Evolutionary conservation across 2,113 vertebrate species (phyloP).

Genomic region (Oostethus manadensis): DNA sequence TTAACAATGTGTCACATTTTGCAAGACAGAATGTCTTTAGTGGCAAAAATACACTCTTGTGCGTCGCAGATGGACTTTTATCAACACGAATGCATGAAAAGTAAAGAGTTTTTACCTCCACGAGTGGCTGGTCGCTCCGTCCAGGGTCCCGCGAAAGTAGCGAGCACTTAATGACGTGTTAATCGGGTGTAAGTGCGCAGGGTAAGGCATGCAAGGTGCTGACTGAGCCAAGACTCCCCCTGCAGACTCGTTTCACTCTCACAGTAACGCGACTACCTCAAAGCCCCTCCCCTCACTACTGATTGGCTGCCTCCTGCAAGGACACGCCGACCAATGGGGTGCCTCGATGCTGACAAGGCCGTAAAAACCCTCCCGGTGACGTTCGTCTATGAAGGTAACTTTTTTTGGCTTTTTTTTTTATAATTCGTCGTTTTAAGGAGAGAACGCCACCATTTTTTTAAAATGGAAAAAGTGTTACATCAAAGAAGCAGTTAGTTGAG

Average conservation of each 20-base stretch:
- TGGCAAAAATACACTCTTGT: too few species aligned
- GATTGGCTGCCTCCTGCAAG: slow-evolving; percentile 30
- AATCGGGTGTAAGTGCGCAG: neutral
- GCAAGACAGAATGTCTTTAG: too few species aligned
- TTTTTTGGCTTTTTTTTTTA: too few species aligned
- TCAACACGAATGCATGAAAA: too few species aligned
- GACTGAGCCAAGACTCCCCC: slow-evolving; percentile 10
- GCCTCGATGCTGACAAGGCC: neutral
- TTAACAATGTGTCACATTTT: too few species aligned
- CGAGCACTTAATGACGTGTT: slow-evolving; percentile 10
- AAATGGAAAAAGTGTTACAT: too few species aligned
- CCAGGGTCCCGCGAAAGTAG: neutral
- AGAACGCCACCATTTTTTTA: neutral
- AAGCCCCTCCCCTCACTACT: neutral
- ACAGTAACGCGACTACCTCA: neutral
- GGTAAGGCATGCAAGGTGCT: neutral
- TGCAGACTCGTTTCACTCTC: neutral
- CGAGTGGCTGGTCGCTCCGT: neutral
- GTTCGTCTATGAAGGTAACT: neutral
- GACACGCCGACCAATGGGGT: slow-evolving; percentile 26
- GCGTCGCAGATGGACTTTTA: too few species aligned
- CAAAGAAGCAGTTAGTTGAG: too few species aligned
- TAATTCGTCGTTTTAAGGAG: neutral
- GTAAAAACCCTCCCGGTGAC: neutral
- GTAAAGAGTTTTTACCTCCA: neutral